These are phyloP conservation scores for Sebastes vulpes DNA, from an alignment of 2,797 vertebrate genomes.

Conservation along the genomic window DNA sequence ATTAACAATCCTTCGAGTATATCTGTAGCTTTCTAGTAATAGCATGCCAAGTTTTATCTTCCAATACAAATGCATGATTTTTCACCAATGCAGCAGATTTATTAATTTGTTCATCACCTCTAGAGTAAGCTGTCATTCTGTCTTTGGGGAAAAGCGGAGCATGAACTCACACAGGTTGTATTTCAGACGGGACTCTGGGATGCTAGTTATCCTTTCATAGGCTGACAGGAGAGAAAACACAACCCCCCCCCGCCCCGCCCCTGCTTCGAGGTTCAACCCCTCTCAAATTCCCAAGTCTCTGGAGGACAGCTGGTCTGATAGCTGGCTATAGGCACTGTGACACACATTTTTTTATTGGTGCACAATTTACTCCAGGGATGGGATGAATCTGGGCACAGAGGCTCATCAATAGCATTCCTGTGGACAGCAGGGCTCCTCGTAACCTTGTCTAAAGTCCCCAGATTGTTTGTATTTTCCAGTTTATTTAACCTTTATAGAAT, in stretches of 20 bases:
- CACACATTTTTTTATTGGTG: slow-evolving; percentile 32
- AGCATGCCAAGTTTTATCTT: neutral
- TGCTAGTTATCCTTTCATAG: slow-evolving; percentile 60
- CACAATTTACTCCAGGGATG: slow-evolving; percentile 26
- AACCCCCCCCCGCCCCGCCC: neutral
- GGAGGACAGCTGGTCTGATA: slow-evolving; percentile 52
- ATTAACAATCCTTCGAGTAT: neutral
- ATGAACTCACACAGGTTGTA: slow-evolving; percentile 59
- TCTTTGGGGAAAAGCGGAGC: slow-evolving; percentile 48
- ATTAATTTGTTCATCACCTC: slow-evolving; percentile 49
- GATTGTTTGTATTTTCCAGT: slow-evolving; percentile 32
- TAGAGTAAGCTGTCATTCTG: slow-evolving; percentile 53
- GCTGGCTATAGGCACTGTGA: slow-evolving; percentile 13
- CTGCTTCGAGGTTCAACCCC: slow-evolving; percentile 56
- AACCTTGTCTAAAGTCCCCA: slow-evolving; percentile 14
- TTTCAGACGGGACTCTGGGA: slow-evolving; percentile 49
- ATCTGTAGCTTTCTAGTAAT: neutral
- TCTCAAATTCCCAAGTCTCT: slow-evolving; percentile 49
- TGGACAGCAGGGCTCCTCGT: neutral
- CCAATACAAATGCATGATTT: slow-evolving; percentile 26
- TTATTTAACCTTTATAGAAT: slow-evolving; percentile 32
- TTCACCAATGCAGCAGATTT: neutral
- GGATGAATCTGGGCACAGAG: slow-evolving; percentile 1
- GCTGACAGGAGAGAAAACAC: slow-evolving; percentile 59
- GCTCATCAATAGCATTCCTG: slow-evolving; percentile 5